These are phyloP conservation scores for Centrocercus urophasianus DNA, from an alignment of 2,113 vertebrate species.

Conservation along the genomic window DNA sequence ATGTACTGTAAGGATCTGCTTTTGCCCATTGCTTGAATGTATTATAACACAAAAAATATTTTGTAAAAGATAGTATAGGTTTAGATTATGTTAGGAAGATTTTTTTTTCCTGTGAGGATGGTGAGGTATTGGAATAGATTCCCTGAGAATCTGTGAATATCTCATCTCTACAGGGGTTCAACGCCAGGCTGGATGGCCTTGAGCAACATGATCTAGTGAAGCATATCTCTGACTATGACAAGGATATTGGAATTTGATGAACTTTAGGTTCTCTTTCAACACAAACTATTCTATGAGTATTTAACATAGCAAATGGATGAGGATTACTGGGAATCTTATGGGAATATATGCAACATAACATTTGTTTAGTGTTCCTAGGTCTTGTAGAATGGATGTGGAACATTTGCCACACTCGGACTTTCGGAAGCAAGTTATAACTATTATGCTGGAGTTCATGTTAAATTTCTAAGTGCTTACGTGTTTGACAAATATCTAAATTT, in stretches of 20 bases:
- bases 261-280: background rate
- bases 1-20: background rate
- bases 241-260: background rate
- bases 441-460: background rate
- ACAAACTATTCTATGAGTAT: background rate
- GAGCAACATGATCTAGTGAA: background rate
- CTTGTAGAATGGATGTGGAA: background rate
- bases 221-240: background rate
- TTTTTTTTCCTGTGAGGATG: background rate
- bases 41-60: background rate
- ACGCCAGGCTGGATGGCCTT: background rate
- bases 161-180: background rate
- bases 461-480: background rate
- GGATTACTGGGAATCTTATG: background rate
- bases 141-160: background rate
- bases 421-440: background rate
- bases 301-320: background rate
- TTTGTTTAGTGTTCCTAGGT: fast-evolving
- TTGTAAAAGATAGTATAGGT: background rate
- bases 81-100: background rate
- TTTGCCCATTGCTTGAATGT: background rate
- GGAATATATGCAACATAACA: background rate
- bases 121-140: background rate
- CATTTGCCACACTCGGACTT: background rate
- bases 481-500: background rate